phyloP scores from a whole-genome alignment of 2,797 vertebrate genomes.

The Falco naumanni region DNA sequence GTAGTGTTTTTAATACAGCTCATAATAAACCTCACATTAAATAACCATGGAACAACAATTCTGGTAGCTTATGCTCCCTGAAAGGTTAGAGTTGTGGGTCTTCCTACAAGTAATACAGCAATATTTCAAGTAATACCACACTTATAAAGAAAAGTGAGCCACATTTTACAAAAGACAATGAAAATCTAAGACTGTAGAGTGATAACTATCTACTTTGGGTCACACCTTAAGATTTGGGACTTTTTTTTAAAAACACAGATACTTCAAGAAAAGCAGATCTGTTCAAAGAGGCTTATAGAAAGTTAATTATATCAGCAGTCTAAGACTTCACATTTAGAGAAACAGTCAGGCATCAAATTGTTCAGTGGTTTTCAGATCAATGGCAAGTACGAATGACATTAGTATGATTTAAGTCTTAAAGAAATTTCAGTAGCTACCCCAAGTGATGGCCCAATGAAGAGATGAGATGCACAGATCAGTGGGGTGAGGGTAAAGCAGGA shows the following conservation, averaged over 20 bases:
- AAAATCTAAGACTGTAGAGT: not conserved
- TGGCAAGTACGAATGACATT: not conserved
- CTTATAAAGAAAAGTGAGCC: not conserved
- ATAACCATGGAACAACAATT: not conserved
- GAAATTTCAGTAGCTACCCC: not conserved
- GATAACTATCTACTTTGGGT: not conserved
- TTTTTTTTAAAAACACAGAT: not conserved
- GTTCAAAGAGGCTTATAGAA: not conserved
- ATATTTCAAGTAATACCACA: not conserved
- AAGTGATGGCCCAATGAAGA: not conserved
- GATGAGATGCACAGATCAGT: not conserved
- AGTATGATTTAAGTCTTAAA: not conserved
- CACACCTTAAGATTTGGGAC: not conserved
- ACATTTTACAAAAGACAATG: not conserved
- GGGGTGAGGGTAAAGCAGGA: not conserved
- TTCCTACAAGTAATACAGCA: not conserved
- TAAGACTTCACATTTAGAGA: not conserved
- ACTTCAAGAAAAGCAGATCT: not conserved
- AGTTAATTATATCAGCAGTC: not conserved
- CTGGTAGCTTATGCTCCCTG: not conserved
- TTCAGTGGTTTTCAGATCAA: slow-evolving; percentile 7
- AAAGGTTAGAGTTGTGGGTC: not conserved
- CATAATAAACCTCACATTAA: not conserved
- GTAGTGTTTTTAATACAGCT: not conserved
- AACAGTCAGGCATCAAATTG: not conserved